These are phyloP conservation scores for Noturus placidus DNA, from an alignment of 2,113 vertebrate species.

Conservation along the genomic window DNA sequence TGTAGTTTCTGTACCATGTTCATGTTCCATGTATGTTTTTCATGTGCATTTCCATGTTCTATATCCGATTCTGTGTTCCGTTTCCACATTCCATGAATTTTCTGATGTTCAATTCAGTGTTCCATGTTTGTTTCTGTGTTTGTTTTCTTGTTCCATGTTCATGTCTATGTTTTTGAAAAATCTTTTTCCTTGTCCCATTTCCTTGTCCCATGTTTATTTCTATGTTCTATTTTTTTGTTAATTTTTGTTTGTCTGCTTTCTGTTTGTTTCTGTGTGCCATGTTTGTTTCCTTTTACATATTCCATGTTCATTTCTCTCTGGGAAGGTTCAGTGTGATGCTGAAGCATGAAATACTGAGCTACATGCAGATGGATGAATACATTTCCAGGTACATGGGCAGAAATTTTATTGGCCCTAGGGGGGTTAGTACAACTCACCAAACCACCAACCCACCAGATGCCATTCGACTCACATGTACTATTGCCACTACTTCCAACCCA, in stretches of 20 bases:
- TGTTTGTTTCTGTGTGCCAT: background rate
- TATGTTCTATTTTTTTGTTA: background rate
- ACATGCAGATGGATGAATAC: background rate
- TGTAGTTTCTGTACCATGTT: background rate
- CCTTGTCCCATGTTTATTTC: background rate
- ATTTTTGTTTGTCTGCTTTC: background rate
- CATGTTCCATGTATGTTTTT: too few species aligned
- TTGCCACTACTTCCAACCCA: background rate
- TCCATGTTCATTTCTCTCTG: background rate
- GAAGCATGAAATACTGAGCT: background rate
- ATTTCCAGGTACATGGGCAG: background rate
- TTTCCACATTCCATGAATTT: too few species aligned
- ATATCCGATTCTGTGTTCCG: background rate
- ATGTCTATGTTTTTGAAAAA: background rate
- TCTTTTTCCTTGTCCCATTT: background rate
- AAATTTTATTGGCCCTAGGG: background rate
- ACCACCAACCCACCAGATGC: slow-evolving; percentile 8
- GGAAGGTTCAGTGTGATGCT: background rate
- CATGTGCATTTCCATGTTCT: background rate
- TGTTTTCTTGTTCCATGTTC: background rate
- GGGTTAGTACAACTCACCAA: background rate
- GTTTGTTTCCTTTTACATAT: background rate
- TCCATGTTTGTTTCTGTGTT: background rate
- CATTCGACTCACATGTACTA: background rate
- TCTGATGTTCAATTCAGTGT: background rate